phyloP scores from a whole-genome alignment of 2,797 vertebrate species.

The Sternotherus odoratus region DNA sequence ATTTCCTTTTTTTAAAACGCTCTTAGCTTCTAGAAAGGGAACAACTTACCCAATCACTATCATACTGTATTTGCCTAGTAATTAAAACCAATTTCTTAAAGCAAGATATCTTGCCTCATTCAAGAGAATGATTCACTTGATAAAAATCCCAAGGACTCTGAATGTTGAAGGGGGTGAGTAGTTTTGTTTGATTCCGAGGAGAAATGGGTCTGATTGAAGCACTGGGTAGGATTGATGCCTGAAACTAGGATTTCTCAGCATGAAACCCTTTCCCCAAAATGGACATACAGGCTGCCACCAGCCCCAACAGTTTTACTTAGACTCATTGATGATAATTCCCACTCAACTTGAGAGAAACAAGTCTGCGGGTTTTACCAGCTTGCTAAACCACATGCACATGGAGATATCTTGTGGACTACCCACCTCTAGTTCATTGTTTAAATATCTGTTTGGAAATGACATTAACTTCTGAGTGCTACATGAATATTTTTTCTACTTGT shows the following conservation, averaged over 20 bases:
- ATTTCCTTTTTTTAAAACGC: constrained; percentile 19
- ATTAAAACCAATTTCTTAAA: constrained; percentile 61
- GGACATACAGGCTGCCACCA: neutral
- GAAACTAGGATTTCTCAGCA: neutral
- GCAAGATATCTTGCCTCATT: constrained; percentile 1
- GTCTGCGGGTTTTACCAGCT: constrained; percentile 62
- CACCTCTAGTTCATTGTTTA: constrained; percentile 72
- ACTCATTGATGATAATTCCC: neutral
- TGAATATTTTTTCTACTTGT: constrained; percentile 26
- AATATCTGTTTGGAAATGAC: constrained; percentile 62
- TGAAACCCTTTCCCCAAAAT: neutral
- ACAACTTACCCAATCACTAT: constrained; percentile 20
- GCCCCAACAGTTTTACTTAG: neutral
- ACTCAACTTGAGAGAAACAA: constrained; percentile 27
- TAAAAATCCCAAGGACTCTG: constrained; percentile 9
- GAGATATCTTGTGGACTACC: constrained; percentile 68
- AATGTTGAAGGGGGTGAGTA: neutral
- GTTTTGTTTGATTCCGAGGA: constrained; percentile 21
- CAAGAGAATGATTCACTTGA: constrained; percentile 26
- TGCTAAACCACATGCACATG: constrained; percentile 74
- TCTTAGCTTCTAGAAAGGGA: constrained; percentile 34
- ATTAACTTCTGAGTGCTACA: constrained; percentile 56
- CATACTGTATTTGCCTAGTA: constrained; percentile 53
- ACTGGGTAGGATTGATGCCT: neutral
- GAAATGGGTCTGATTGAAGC: constrained; percentile 6